Evolutionary conservation across 2,888 invertebrate genomes (phyloP).

Genomic region (Hemicrepidius hirtus): DNA sequence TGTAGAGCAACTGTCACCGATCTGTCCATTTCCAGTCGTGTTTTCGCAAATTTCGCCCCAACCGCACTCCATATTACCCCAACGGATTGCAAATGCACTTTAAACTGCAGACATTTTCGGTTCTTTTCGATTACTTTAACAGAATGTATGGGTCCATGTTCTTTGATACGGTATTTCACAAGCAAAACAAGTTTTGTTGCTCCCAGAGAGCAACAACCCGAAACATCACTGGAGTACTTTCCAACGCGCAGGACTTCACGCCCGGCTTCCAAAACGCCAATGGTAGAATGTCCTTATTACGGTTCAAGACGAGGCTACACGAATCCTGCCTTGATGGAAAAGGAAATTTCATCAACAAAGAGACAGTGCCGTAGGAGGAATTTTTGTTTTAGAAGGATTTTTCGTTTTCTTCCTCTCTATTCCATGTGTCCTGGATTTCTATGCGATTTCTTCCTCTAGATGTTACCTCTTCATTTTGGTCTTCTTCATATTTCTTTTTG

Average conservation of each 20-base stretch:
- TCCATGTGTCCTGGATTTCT: too few relatives aligned
- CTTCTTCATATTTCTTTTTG: too few relatives aligned
- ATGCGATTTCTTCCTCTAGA: too few relatives aligned
- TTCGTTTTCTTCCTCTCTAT: too few relatives aligned
- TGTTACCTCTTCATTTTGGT: too few relatives aligned
- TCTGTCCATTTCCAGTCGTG: slow-evolving; percentile 42
- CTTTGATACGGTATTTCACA: slow-evolving; percentile 49
- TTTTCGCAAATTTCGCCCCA: slow-evolving; percentile 43
- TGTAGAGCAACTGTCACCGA: slow-evolving; percentile 43
- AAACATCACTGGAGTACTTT: slow-evolving; percentile 61
- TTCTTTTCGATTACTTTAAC: slow-evolving; percentile 18
- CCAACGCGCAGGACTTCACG: slow-evolving; percentile 60
- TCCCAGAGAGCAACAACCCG: slow-evolving; percentile 65
- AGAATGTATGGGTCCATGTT: slow-evolving; percentile 43
- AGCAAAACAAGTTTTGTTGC: slow-evolving; percentile 55
- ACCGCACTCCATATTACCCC: slow-evolving; percentile 40
- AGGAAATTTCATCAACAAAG: not conserved
- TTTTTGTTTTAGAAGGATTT: too few relatives aligned
- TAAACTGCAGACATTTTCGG: not conserved
- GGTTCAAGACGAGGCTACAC: slow-evolving; percentile 22
- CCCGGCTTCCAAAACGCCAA: slow-evolving; percentile 52
- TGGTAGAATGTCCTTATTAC: slow-evolving; percentile 11
- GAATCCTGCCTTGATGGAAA: not conserved
- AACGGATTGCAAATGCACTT: slow-evolving; percentile 6
- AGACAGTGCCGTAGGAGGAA: not conserved